Base-by-base conservation (phyloP, 2,113 vertebrate genomes). In the Pontoporia blainvillei region DNA sequence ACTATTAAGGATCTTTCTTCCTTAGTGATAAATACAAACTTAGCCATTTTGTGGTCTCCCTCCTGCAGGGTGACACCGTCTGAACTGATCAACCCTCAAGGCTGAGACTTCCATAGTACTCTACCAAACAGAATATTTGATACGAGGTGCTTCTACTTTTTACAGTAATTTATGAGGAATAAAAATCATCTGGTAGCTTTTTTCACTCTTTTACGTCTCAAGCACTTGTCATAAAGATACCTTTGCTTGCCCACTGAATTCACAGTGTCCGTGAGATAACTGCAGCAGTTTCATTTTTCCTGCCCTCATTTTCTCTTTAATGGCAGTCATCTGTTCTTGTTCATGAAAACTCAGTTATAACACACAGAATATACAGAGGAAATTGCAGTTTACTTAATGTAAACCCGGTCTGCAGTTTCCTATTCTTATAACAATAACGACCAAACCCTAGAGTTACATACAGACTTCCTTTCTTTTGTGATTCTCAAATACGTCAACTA, bases 401-500 rank as follows among this genome's bases (percentile, higher is more conserved):
- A 97, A 96, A 92, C 75, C 17, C 41, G 41, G n/a, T 46, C 62
- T 67, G 12, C 86, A 5, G 27, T 88, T 95, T 93, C 95, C 92
- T 96, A n/a, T 39, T 62, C 93, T 96, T 90, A n/a, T 15, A 88
- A 88, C 27, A 93, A 54, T 79, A 85, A 81, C 31, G 64, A 61
- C 41, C 87, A 75, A 89, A 39, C 62, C 82, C 86, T 91, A 62
- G 41, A 64, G 61, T 93, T 86, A 72, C 34, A 62, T 72, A 73
- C 44, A 72, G 57, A 59, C 92, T 91, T 94, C 75, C 96, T 96
- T 92, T 93, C 69, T 87, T 88, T 72, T 52, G 66, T 72, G 34
- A 62, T 76, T 88, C 92, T 62, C 67, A 96, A 88, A 67, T 83
- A 20, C 44, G 67, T 87, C 52, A 44, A 29, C 29, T 72, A 36